Evolutionary conservation across 2,888 invertebrate species (phyloP), one percentile per base, ranked within the genome.

Genomic region (Euzetes globulus): DNA sequence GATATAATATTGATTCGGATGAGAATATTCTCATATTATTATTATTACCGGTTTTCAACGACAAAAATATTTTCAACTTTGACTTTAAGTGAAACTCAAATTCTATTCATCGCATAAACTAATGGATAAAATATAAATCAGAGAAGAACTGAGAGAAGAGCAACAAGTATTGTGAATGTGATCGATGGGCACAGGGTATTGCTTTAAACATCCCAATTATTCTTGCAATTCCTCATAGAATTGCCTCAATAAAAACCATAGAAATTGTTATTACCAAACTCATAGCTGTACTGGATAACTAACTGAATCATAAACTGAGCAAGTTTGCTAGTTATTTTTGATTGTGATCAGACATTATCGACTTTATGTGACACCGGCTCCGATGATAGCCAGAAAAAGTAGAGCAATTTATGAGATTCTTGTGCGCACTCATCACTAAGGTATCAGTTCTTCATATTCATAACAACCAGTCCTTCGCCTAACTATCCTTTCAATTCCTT

Each of bases 61-160:
- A 47, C 7, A 5, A 47, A 47, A n/a, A 47, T 13, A 17, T 47
- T 50, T 19, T 50, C 50, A 50, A 50, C 50, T 50, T 19, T 50
- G 50, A 19, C 50, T 19, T 50, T 50, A 50, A 50, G 4, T 50
- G n/a, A 50, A 50, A n/a, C 19, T 47, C 47, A 47, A 33, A 33
- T 33, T 6, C 33, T 33, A 33, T 33, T 33, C 33, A 33, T n/a
- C 19, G 1, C n/a, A 50, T 19, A n/a, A 60, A 29, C 60, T 27
- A 25, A 25, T 25, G 17, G 60, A 41, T 11, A 13, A 41, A 41
- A 41, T 41, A 41, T 41, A 41, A 41, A 41, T 60, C 60, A 22
- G 60, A 60, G 2, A 13, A 58, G 58, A 58, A 27, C 60, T 60
- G n/a, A 52, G 52, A 50, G 58, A 58, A 58, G 58, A 60, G 60